A percentile compares a stretch with the other conserved stretches of the same genome.
Evolutionary conservation across 2,113 vertebrate species (phyloP).

Genomic region (Callipepla californica): DNA sequence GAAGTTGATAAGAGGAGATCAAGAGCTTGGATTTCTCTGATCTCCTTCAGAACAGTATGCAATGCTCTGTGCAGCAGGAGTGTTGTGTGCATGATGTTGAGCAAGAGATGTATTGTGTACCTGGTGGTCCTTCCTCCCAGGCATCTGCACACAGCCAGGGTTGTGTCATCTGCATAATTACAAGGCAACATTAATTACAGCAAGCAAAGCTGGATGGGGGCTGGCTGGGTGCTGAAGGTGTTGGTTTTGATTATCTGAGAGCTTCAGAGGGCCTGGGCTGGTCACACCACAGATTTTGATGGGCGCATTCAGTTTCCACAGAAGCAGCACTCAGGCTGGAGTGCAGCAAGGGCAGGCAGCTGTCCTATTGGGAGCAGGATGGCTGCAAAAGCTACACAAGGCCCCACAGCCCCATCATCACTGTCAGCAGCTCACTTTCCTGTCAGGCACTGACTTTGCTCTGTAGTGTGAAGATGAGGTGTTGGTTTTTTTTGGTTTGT

Average conservation of each 20-base stretch:
- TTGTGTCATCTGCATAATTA: background rate
- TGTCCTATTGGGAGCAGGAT: too few relatives aligned
- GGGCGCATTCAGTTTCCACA: accelerated
- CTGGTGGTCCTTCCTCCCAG: background rate
- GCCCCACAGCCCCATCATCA: background rate
- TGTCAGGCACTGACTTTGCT: background rate
- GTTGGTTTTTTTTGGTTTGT: too few relatives aligned
- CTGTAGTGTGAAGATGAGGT: background rate
- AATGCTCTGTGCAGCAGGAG: background rate
- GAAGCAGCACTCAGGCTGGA: accelerated
- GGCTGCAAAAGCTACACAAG: background rate
- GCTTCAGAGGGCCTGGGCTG: background rate
- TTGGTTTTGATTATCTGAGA: background rate
- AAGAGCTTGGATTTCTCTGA: background rate
- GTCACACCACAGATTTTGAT: background rate
- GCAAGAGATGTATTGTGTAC: background rate
- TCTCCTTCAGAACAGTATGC: background rate
- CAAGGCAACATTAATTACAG: background rate
- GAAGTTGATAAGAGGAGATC: background rate
- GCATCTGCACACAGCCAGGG: background rate
- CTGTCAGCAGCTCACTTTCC: background rate
- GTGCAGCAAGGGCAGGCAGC: background rate
- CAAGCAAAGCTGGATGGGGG: background rate
- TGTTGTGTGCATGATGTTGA: background rate
- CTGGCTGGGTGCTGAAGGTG: background rate